Evolutionary conservation across 1,140 invertebrate species (phyloP), one percentile per base, ranked within the genome.

Genomic region (Temnothorax longispinosus): DNA sequence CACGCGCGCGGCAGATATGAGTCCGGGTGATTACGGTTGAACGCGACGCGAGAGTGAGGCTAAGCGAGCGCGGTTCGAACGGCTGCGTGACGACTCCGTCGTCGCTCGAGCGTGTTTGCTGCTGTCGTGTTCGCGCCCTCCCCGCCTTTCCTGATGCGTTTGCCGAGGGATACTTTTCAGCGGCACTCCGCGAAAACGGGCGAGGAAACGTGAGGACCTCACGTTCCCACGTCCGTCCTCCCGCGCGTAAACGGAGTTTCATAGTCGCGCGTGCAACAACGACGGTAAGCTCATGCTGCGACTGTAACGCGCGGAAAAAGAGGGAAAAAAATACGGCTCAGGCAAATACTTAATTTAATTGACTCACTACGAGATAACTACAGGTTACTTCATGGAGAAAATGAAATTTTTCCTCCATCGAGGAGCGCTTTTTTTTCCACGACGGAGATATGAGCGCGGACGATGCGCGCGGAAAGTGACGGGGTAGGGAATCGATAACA

Each of bases 291-390:
- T 18, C 60, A 18, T 32, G 60, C 62, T 32, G 60, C 47, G n/a
- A 15, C 18, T 11, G 44, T 35, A 50, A 50, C 21, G 15, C 18
- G 38, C 15, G 27, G n/a, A 47, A 44, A 58, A 41, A 11, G 18
- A 81, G 1, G 38, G 52, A 27, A 27, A 27, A 27, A 41, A 35
- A 69, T 44, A 81, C 52, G 27, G 8, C 69, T 18, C 56, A 27
- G 58, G 41, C 54, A n/a, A n/a, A 60, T 50, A 62, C 41, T 84
- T 84, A 74, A 84, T 84, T 84, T 47, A 75, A 84, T 84, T 84
- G 80, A 58, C 27, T 41, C n/a, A 27, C 41, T 44, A 50, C 27
- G 69, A 75, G 80, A 84, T 74, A 74, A 84, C 78, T 71, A 38
- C 67, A 21, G 80, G 41, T 74, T 74, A 67, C 80, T 35, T 52